These are phyloP conservation scores for Drosophila tropicalis DNA, from an alignment of 1,140 invertebrate genomes.

Conservation along the genomic window DNA sequence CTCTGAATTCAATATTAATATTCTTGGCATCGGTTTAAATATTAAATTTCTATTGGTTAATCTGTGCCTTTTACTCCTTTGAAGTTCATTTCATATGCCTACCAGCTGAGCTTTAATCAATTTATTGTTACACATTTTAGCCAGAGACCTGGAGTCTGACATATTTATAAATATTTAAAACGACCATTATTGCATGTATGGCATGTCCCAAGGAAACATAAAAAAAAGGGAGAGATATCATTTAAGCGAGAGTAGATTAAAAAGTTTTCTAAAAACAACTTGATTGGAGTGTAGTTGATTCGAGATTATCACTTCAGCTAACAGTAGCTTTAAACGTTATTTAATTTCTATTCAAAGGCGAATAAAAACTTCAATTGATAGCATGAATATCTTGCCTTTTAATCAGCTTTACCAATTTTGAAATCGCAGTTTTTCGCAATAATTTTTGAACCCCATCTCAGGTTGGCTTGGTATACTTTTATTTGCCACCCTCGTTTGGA, in stretches of 20 bases:
- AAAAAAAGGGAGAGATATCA: not conserved
- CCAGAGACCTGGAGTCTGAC: not conserved
- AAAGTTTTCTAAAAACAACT: not conserved
- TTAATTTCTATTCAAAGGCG: too few relatives aligned
- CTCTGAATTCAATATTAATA: not conserved
- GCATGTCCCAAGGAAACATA: not conserved
- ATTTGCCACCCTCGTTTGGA: not conserved
- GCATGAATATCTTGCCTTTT: too few relatives aligned
- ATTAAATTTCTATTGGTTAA: constrained; percentile 6
- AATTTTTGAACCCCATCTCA: too few relatives aligned
- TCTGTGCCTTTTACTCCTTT: not conserved
- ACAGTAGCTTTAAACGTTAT: too few relatives aligned
- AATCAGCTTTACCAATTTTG: too few relatives aligned
- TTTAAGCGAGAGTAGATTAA: not conserved
- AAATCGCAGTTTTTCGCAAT: too few relatives aligned
- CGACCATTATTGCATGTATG: constrained; percentile 4
- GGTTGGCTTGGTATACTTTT: too few relatives aligned
- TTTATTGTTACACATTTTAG: constrained; percentile 35
- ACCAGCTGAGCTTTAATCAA: constrained; percentile 38
- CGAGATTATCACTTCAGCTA: too few relatives aligned
- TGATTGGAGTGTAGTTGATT: too few relatives aligned
- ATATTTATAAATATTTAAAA: constrained; percentile 33
- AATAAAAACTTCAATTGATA: too few relatives aligned
- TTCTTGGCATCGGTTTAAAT: constrained; percentile 13
- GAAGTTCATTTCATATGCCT: not conserved